Evolutionary conservation across 2,113 vertebrate genomes (phyloP), one percentile per base, ranked within the genome.

Genomic region (Atlantisia rogersi): DNA sequence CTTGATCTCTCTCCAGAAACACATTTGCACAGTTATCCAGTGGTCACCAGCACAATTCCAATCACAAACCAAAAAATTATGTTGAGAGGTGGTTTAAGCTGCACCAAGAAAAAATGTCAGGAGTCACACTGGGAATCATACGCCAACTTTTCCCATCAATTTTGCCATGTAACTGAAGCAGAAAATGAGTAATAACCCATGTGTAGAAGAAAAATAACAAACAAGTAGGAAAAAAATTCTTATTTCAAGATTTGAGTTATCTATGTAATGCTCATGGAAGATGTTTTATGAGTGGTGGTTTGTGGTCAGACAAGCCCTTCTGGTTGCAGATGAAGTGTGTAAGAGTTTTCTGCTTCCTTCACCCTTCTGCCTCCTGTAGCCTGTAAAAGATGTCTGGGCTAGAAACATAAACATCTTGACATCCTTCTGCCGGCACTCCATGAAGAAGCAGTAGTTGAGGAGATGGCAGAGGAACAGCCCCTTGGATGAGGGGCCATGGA

Each of bases 401-500:
- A 44, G 56, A 67, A 93, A 53, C 2, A 16, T 19, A 56, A 82
- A 79, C 35, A 19, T 73, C 32, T 37, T 79, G 44, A 12, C 39
- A 32, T 87, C 37, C 25, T 94, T 32, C 39, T 60, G 15, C 15
- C 53, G 29, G 32, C 6, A 10, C 11, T 35, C 29, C 5, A 7
- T 59, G 28, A 59, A 10, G 25, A 48, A 91, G 29, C 35, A 71
- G 12, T 10, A 52, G 5, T 6, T 42, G 37, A 68, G 55, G 55
- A 81, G 14, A 21, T 59, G 11, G 4, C n/a, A 59, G 46, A 32
- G 29, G 17, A 88, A 62, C 24, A 60, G 6, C 10, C 10, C 14
- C 29, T 19, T 4, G 9, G 6, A n/a, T 0, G 0, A 15, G 12
- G 31, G 8, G 3, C 48, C 4, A 4, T 4, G 8, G 46, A 40